phyloP scores from a whole-genome alignment of 2,113 vertebrate genomes.

The Sinocyclocheilus anophthalmus region DNA sequence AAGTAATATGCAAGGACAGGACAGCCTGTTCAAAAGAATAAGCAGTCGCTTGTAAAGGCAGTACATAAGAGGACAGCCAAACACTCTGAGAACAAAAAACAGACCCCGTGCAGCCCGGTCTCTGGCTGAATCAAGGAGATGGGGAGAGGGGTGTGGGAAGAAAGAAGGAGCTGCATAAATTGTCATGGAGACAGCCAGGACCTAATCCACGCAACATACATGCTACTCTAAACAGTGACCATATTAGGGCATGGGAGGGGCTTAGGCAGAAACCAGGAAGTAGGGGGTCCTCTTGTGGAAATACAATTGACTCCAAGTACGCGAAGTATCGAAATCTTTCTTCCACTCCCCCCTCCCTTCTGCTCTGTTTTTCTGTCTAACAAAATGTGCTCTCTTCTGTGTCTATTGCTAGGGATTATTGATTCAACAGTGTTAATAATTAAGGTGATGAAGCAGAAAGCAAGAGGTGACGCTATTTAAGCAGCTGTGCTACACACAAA shows the following conservation, averaged over 20 bases:
- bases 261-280: constrained; percentile 47
- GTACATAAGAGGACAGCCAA: constrained; percentile 23
- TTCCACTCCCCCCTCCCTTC: constrained; percentile 33
- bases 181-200: too few species aligned
- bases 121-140: too few species aligned
- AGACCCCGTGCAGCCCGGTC: too few species aligned
- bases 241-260: constrained; percentile 51
- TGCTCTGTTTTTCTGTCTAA: constrained; percentile 3
- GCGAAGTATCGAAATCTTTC: constrained; percentile 40
- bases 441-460: too few species aligned
- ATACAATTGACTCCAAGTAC: constrained; percentile 52
- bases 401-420: too few species aligned
- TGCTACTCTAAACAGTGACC: constrained; percentile 49
- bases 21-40: constrained; percentile 31
- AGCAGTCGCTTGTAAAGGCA: constrained; percentile 26
- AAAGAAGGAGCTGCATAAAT: constrained; percentile 36
- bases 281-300: constrained; percentile 49
- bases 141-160: constrained; percentile 22
- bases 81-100: constrained; percentile 33
- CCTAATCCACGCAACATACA: constrained; percentile 30
- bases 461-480: too few species aligned
- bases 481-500: too few species aligned
- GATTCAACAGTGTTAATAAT: too few species aligned
- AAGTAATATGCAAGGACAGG: background rate
- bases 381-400: constrained; percentile 20